Evolutionary conservation across 2,888 invertebrate species (phyloP).

Genomic region (Oscheius onirici): DNA sequence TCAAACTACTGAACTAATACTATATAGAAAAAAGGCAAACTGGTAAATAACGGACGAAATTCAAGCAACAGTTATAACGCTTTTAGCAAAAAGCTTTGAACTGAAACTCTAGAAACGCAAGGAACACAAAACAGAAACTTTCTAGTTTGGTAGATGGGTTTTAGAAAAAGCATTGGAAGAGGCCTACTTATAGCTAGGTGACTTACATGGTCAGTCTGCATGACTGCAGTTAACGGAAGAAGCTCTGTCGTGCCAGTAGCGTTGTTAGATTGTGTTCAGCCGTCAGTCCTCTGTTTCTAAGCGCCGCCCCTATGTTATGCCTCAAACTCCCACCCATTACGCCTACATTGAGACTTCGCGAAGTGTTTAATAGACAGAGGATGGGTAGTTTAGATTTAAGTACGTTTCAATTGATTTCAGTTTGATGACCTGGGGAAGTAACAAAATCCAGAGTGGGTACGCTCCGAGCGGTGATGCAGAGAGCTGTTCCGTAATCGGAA

Average conservation of each 20-base stretch:
- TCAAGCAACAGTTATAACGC: no score
- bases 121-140: no score
- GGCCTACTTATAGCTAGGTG: no score
- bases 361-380: slow-evolving; percentile 1
- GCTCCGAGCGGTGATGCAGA: not conserved
- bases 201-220: slow-evolving; percentile 25
- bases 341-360: slow-evolving; percentile 17
- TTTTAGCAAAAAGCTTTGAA: no score
- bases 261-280: slow-evolving; percentile 31
- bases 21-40: no score
- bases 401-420: not conserved
- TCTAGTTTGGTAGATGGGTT: no score
- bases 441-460: not conserved
- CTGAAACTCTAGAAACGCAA: no score
- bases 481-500: slow-evolving; percentile 15
- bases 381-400: not conserved
- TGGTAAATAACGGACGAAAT: no score
- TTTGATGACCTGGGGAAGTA: not conserved
- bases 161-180: no score
- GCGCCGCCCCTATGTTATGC: slow-evolving; percentile 33
- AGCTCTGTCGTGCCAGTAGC: slow-evolving; percentile 31
- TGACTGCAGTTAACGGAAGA: slow-evolving; percentile 24
- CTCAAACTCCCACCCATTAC: slow-evolving; percentile 33
- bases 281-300: slow-evolving; percentile 25
- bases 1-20: no score